Base-by-base conservation (phyloP, 2,797 vertebrate species). In the Huso huso region DNA sequence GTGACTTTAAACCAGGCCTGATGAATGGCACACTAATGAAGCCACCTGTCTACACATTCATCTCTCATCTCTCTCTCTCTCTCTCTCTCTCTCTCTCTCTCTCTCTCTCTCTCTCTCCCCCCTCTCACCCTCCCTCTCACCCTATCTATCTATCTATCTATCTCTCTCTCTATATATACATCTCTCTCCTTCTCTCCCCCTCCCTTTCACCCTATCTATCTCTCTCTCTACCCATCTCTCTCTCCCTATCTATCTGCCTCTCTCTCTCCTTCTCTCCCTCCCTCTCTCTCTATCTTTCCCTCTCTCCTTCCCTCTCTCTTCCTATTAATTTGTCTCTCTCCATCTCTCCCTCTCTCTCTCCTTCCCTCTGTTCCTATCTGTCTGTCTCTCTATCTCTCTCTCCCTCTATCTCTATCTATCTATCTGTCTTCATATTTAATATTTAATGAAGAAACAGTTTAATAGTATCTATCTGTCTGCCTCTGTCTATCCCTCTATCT, bases 1-100 rank as follows among this genome's bases (percentile, higher is more conserved):
- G 23, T 4, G 2, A 37, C 23, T 37, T 37, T 37, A 37, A 37
- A 4, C 23, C 23, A 37, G 23, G 23, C 23, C 4, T 37, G 23
- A 37, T 37, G 23, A 37, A 3, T 37, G 2, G 4, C 23, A 37
- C 4, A 1, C 3, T 23, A 23, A 23, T 23, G 23, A 23, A 23
- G 23, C 23, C 23, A 23, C 23, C 23, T 23, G 23, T 23, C 23
- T 23, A 23, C 23, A 23, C 23, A 23, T 23, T 23, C 23, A 23
- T 23, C 1, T 23, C 23, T 23, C 73, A 72, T 77, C 65, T 72
- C 72, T 74, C 74, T 70, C 70, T 70, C 73, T 74, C 74, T 76
- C 69, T 68, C 68, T 68, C 73, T 75, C 51, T 13, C 7, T 1
- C 10, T 18, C 15, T 18, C 1, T 1, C 23, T 37, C 15, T 12